Evolutionary conservation across 2,888 invertebrate genomes (phyloP), one percentile per base, ranked within the genome.

Genomic region (Acrobasis suavella): DNA sequence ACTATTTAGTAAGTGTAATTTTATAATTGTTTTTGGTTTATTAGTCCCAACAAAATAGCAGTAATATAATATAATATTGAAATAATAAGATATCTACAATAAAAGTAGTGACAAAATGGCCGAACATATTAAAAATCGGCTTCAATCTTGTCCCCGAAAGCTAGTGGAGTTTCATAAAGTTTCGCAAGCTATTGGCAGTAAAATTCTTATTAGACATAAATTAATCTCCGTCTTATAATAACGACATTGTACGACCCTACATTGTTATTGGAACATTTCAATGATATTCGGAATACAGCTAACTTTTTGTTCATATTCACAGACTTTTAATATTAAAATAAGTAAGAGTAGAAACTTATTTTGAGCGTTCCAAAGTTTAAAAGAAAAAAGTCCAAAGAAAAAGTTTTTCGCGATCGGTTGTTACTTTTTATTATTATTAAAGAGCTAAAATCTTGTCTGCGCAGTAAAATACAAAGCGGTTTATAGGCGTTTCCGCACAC

Each of bases 171-270:
- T 65, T 73, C 75, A 72, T 78, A 78, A 80, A 82, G 72, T 80
- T 80, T 81, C 75, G 82, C 74, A 70, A 77, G 76, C 75, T 75
- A 74, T 74, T 72, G 77, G 79, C 74, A 76, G 72, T 80, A 78
- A 80, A 83, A 79, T 77, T 77, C 74, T 78, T 81, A 84, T 83
- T 80, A 80, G 77, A 80, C 80, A 80, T 82, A 82, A 86, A 85
- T 86, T 85, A 83, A 75, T 77, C 70, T 71, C 66, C 67, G 74
- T 73, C 75, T 32, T 32, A 71, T 77, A 69, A 67, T 67, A 67
- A 65, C 72, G 63, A 72, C 79, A 75, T 71, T 80, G 77, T 80
- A 67, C 65, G 69, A 62, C 61, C 54, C 58, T 65, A 82, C 82
- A 74, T 77, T 78, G 81, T 81, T 70, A 71, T 72, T 69, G 55